Evolutionary conservation across 2,888 invertebrate genomes (phyloP).

Genomic region (Tenodera sinensis): DNA sequence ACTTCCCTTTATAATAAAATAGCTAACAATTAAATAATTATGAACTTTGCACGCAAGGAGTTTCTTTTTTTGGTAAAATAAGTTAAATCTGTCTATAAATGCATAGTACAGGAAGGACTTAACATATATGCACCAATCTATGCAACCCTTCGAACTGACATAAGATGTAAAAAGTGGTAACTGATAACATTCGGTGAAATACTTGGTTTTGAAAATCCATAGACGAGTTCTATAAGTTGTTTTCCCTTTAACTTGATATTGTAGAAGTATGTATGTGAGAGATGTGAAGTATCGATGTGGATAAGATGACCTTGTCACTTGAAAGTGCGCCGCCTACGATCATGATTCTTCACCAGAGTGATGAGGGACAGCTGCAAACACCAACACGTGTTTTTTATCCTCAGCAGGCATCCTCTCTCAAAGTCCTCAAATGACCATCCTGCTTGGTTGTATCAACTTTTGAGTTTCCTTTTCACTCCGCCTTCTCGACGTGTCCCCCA

Average conservation of each 20-base stretch:
- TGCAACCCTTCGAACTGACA: too few relatives aligned
- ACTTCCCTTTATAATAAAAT: too few relatives aligned
- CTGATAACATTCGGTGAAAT: too few relatives aligned
- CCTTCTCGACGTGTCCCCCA: not conserved
- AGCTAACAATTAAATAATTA: too few relatives aligned
- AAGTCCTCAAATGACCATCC: not conserved
- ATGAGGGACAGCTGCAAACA: not conserved
- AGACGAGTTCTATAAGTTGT: not conserved
- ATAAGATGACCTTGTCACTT: not conserved
- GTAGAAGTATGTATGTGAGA: not conserved
- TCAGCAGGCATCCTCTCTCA: not conserved
- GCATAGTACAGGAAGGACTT: too few relatives aligned
- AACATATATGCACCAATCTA: too few relatives aligned
- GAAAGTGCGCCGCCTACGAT: not conserved
- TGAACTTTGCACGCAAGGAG: too few relatives aligned
- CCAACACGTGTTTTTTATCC: not conserved
- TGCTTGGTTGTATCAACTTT: not conserved
- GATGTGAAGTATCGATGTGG: not conserved
- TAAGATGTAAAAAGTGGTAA: too few relatives aligned
- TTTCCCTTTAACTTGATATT: not conserved
- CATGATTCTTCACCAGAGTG: not conserved
- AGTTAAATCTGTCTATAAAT: too few relatives aligned
- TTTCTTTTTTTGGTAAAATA: too few relatives aligned
- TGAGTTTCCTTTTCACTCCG: not conserved
- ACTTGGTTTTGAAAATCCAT: too few relatives aligned